phyloP scores from a whole-genome alignment of 2,797 vertebrate genomes.

The Malacoctenus gilli region DNA sequence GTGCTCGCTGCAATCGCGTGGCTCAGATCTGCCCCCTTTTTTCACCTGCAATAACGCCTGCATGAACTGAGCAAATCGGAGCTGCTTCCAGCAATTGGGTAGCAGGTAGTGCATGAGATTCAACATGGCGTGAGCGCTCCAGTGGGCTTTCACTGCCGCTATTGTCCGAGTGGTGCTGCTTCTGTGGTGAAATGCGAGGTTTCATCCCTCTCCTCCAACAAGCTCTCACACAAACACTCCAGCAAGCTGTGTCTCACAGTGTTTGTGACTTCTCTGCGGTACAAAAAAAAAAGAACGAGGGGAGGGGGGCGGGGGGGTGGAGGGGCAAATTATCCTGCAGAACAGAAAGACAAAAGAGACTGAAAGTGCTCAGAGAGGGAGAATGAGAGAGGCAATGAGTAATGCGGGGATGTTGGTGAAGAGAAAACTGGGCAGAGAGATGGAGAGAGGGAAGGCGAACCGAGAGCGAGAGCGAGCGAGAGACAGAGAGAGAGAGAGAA shows the following conservation, averaged over 20 bases:
- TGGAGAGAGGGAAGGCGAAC: slow-evolving; percentile 30
- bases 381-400: slow-evolving; percentile 64
- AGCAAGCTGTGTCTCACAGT: slow-evolving; percentile 40
- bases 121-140: slow-evolving; percentile 2
- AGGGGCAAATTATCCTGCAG: slow-evolving; percentile 69
- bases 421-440: slow-evolving; percentile 62
- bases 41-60: slow-evolving; percentile 9
- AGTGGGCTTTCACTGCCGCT: slow-evolving; percentile 20
- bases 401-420: slow-evolving; percentile 66
- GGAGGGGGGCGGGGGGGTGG: slow-evolving; percentile 15
- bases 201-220: slow-evolving; percentile 28
- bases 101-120: slow-evolving; percentile 9
- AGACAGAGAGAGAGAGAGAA: slow-evolving; percentile 54
- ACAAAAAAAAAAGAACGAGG: slow-evolving; percentile 12
- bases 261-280: slow-evolving; percentile 68
- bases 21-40: no score
- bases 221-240: slow-evolving; percentile 31
- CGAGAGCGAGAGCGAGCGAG: slow-evolving; percentile 50
- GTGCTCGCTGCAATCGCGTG: no score
- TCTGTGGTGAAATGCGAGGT: slow-evolving; percentile 32
- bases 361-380: slow-evolving; percentile 60
- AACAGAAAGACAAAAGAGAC: slow-evolving; percentile 75
- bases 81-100: slow-evolving; percentile 8
- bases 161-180: slow-evolving; percentile 5
- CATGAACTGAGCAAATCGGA: slow-evolving; percentile 10